Conservation (phyloP, 2,797 vertebrate species). For the Darevskia nairensis region DNA sequence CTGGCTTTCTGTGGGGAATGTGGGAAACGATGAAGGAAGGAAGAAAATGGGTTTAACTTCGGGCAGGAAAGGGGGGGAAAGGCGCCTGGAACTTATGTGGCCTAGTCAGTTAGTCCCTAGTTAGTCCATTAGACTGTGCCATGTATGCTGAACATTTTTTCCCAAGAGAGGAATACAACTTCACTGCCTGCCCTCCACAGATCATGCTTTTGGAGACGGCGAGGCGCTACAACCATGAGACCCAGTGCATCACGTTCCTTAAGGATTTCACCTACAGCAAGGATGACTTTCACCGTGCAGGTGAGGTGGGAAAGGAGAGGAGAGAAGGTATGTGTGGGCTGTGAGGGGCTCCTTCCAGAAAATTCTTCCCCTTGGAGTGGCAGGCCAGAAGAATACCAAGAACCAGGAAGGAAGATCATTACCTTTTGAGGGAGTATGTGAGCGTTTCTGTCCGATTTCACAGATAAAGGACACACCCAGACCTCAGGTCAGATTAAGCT, state of each 20-base stretch:
- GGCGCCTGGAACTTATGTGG: background rate
- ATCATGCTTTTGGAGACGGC: conserved; percentile 98
- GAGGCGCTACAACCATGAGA: conserved; percentile 92
- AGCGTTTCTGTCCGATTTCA: background rate
- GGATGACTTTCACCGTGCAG: conserved; percentile 98
- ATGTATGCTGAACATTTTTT: background rate
- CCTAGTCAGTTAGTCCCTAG: conserved; percentile 2
- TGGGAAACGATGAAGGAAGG: background rate
- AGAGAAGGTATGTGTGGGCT: background rate
- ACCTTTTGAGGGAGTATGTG: background rate
- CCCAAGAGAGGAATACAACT: background rate
- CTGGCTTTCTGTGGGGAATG: background rate
- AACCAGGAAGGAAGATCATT: background rate
- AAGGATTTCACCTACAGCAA: conserved; percentile 98
- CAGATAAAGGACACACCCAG: background rate
- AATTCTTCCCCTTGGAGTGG: background rate
- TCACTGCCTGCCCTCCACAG: conserved; percentile 71
- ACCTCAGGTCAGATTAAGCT: background rate
- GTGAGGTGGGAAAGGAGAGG: conserved; percentile 69
- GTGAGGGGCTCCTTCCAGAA: background rate
- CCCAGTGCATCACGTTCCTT: conserved; percentile 96
- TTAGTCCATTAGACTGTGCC: background rate
- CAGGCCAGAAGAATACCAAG: background rate
- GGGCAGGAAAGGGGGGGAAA: background rate
- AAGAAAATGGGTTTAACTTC: background rate